A percentile compares a stretch with the other conserved stretches of the same genome.
These are phyloP conservation scores for Chalcis sispes DNA, from an alignment of 2,888 invertebrate species.

Conservation along the genomic window DNA sequence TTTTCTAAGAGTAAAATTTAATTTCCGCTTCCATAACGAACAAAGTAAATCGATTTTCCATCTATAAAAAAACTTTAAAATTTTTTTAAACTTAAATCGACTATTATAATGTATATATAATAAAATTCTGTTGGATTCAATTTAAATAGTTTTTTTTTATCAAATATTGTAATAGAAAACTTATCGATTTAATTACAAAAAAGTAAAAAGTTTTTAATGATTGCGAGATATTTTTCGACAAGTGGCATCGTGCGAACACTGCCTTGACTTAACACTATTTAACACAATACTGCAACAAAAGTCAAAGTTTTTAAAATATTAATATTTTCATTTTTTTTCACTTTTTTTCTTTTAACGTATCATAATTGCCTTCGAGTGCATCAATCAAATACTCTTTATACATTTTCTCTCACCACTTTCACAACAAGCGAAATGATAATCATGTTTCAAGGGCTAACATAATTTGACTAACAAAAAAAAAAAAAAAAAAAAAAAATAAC, in stretches of 20 bases:
- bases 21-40: too few species aligned
- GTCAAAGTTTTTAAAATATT: constrained; percentile 3
- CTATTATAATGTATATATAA: too few species aligned
- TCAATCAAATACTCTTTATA: constrained; percentile 8
- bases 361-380: constrained; percentile 37
- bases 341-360: constrained; percentile 22
- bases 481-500: not conserved
- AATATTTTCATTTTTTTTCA: constrained; percentile 31
- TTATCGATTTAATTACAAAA: too few species aligned
- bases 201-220: constrained; percentile 41
- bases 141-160: too few species aligned
- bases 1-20: too few species aligned
- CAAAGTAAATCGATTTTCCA: too few species aligned
- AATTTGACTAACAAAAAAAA: not conserved
- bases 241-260: constrained; percentile 47
- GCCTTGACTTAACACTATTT: constrained; percentile 32
- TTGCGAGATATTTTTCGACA: constrained; percentile 37
- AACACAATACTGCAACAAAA: constrained; percentile 25
- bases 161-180: too few species aligned
- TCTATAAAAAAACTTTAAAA: too few species aligned
- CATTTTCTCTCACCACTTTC: not conserved
- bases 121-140: too few species aligned
- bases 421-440: not conserved
- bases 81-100: too few species aligned
- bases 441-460: not conserved